Base-by-base conservation (phyloP, 2,888 invertebrate genomes). In the Diadegma fenestrale region DNA sequence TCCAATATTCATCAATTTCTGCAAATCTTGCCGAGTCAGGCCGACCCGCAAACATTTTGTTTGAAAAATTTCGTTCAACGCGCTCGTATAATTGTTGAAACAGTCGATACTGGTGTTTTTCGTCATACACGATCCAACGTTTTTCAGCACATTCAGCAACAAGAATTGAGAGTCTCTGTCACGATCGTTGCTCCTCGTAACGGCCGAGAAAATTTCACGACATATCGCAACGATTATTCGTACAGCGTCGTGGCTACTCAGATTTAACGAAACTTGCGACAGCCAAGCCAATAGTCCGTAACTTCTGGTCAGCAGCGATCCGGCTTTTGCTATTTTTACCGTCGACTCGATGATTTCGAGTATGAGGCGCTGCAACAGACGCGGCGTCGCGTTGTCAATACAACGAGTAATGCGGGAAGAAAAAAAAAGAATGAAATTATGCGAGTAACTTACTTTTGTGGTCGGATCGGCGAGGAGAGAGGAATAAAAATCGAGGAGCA, bases 241-340 rank as follows among this genome's bases (percentile, higher is more conserved):
- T 5, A 91, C 77, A 10, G 87, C 84, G 54, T 92, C 89, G 22
- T 88, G 87, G 30, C 69, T 72, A 0, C 86, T 77, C 12, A 92
- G 69, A 63, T 88, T 84, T 7, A 82, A 80, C 4, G 94, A 89
- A 1, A 94, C 91, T 43, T 94, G 92, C 66, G 92, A 91, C 2
- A 98, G 90, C 97, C 98, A 98, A 0, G 96, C 95, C 41, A 98
- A 90, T 1, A 98, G 92, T 0, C 97, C 97, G 88, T 97, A 96
- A 41, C 96, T 95, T 85, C 95, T 96, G 19, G 96, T 94, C 88
- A 98, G 94, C 73, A 96, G 95, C 87, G 95, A 95, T 19, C 95
- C 95, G 0, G 96, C 96, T 85, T 96, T 95, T 0, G 96, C 95
- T 45, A 97, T 95, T 80, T 95, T 94, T 6, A 96, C 95, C 64